Conservation (phyloP, 92 coral and sea anemone species). For the Bergia sp. region DNA sequence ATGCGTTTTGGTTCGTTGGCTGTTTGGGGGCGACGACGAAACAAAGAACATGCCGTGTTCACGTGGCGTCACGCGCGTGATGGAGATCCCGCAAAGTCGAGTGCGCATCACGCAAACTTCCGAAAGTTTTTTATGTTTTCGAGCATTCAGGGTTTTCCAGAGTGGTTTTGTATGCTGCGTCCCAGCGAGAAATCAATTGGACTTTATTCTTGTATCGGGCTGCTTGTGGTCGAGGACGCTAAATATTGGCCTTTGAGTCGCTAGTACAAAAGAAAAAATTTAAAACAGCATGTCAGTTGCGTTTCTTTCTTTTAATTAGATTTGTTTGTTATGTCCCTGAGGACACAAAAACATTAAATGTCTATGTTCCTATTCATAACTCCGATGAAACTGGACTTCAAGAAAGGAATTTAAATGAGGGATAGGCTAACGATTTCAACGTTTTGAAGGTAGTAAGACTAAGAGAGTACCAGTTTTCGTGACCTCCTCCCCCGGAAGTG, state of each 20-base stretch:
- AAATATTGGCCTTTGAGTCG: not conserved
- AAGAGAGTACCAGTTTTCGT: too few species aligned
- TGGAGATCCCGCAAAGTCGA: not conserved
- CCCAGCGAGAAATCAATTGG: too few species aligned
- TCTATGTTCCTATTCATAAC: not conserved
- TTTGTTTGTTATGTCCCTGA: not conserved
- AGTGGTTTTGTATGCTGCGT: too few species aligned
- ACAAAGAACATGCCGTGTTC: not conserved
- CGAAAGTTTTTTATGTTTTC: not conserved
- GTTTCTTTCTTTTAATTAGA: not conserved
- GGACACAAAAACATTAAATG: not conserved
- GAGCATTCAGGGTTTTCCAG: too few species aligned
- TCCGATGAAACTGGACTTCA: not conserved
- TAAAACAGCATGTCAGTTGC: not conserved
- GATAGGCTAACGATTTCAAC: too few species aligned
- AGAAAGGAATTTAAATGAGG: too few species aligned
- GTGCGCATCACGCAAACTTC: not conserved
- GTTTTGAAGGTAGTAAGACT: not conserved
- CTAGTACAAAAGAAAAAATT: not conserved
- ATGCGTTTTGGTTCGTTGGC: not conserved
- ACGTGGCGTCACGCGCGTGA: not conserved
- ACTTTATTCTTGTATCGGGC: not conserved
- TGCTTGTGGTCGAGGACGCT: not conserved
- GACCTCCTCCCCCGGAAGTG: too few species aligned
- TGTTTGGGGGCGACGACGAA: too few species aligned